Evolutionary conservation across 2,113 vertebrate species (phyloP), one percentile per base, ranked within the genome.

Genomic region (Petroica traversi): DNA sequence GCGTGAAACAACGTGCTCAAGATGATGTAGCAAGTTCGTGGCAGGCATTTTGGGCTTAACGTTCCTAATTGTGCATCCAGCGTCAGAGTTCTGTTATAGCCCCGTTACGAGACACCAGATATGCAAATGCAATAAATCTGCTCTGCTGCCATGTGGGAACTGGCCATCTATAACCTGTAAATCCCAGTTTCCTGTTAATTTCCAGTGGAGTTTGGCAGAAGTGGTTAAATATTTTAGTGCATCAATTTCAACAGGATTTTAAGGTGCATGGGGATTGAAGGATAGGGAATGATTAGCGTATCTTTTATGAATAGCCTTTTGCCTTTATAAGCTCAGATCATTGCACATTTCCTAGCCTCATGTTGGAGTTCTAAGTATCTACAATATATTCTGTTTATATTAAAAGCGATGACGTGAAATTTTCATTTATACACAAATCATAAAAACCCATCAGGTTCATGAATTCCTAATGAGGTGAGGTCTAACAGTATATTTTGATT

Each of bases 361-460:
- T 31, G 46, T n/a, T 93, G 26, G 81, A 93, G 84, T 38, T 93
- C 61, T 66, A 67, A 92, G 89, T 85, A 61, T 88, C 88, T 94
- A 46, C 89, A 54, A 43, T 95, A 92, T 96, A 94, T 97, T 96
- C 88, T 92, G 68, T 91, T 97, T 97, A 88, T 95, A 96, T 98
- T 97, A 97, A 97, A 97, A 97, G 94, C 83, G 67, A 91, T 97
- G 97, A 97, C 62, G 81, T 97, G 95, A 97, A 97, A 97, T 98
- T 98, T 98, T 98, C 97, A 97, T 97, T 98, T 96, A 97, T 95
- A 97, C 92, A 97, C 95, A 97, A 97, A 97, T 93, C 88, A 81
- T 98, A 97, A 97, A 97, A 97, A 64, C 84, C 66, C 96, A 97
- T 98, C 96, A 96, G 95, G 97, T 97, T 97, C 96, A 96, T 97